Evolutionary conservation across 1,140 invertebrate genomes (phyloP), one percentile per base, ranked within the genome.

Genomic region (Habropoda laboriosa): DNA sequence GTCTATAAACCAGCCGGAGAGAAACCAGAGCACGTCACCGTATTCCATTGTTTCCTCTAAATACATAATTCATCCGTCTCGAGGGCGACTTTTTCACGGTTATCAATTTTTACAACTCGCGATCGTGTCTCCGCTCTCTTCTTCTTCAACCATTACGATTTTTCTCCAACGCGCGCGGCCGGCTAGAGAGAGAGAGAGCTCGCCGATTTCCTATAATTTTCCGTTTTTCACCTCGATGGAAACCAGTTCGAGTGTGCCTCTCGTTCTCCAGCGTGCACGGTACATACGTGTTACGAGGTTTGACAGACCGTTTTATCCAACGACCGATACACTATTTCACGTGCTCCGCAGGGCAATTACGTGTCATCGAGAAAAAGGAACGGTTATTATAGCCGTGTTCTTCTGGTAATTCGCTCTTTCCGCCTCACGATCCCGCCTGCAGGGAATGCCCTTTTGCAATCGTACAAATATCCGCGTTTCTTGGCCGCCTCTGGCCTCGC

Each of bases 361-460:
- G 67, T 30, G 57, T 72, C 57, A 32, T 53, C 67, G 57, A 42
- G 66, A 78, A 78, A 78, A 78, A 78, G n/a, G 35, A 18, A 16
- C 45, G 67, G 76, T 78, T 78, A 78, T 78, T 78, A 78, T n/a
- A 61, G 57, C 32, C 63, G 16, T 35, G 66, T 78, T 78, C 76
- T 72, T 71, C 76, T 81, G 64, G 55, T 70, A 76, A 85, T 86
- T 82, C 82, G 72, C 86, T 27, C 55, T 72, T 78, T 71, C 70
- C 68, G 82, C 83, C 81, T 68, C 80, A 75, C 75, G 80, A 55
- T 16, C 58, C 45, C 47, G 21, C 13, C 30, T 18, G 47, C 63
- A 42, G 45, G 70, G 76, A 74, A 79, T 82, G 80, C 70, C 76
- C 80, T 79, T 74, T 79, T 40, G 21, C 49, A 74, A 66, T 63